Percentiles rank a stretch among this genome's conserved stretches.
Conservation (phyloP, 2,888 invertebrate species). For the Petrolisthes cinctipes region DNA sequence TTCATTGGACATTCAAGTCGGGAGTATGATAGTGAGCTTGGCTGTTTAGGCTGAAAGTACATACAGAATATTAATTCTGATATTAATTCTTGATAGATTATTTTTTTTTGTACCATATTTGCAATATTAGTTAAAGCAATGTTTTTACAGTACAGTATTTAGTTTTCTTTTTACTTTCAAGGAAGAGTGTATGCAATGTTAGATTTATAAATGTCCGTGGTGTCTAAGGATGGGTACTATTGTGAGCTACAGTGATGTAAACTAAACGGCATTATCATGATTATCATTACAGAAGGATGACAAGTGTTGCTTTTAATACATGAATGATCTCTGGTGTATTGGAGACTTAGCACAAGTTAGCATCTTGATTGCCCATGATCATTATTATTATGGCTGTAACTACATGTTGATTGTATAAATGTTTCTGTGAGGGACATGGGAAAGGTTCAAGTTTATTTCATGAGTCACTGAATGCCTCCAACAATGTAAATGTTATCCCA, state of each 20-base stretch:
- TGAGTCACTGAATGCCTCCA: neutral
- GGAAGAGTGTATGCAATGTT: no score
- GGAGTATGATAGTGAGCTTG: no score
- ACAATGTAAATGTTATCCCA: neutral
- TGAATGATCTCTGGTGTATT: constrained; percentile 21
- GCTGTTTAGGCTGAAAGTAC: no score
- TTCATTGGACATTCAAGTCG: no score
- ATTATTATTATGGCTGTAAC: constrained; percentile 11
- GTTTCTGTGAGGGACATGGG: constrained; percentile 18
- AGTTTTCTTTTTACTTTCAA: no score
- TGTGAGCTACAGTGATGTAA: constrained; percentile 22
- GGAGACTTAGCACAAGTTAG: constrained; percentile 34
- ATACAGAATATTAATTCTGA: no score
- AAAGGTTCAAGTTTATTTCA: neutral
- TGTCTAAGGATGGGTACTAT: neutral
- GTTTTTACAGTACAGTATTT: no score
- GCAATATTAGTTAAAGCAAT: no score
- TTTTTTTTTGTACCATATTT: no score
- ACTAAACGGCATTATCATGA: constrained; percentile 4
- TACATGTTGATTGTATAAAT: constrained; percentile 21
- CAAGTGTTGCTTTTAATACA: constrained; percentile 28
- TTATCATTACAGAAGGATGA: neutral
- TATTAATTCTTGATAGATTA: no score
- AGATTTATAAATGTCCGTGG: no score
- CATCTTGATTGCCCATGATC: constrained; percentile 15